Base-by-base conservation (phyloP, 1,140 invertebrate genomes). In the Physella acuta region DNA sequence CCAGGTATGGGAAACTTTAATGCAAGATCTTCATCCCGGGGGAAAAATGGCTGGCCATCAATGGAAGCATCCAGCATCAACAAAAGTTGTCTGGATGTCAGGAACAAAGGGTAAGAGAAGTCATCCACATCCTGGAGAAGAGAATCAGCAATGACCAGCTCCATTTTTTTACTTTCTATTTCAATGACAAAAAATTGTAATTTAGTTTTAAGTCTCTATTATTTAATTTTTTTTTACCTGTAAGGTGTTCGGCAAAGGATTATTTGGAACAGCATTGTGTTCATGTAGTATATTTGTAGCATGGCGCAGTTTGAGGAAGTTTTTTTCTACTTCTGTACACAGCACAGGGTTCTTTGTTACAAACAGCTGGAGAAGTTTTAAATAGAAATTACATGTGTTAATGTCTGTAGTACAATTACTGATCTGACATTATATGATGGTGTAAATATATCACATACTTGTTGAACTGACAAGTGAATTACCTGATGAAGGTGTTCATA, bases 301-400 rank as follows among this genome's bases (percentile, higher is more conserved):
- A 65, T 75, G 75, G 53, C 74, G 75, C 37, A 82, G 71, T 61
- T 79, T 74, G 30, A 69, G 51, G 65, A 83, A 82, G 34, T 79
- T 82, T 64, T 82, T 83, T 71, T 78, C 70, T 8, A 83, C 77
- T 68, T 82, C 80, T 64, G 44, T 77, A 58, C 79, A 82, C 37
- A 83, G 72, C 5, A 81, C 75, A 14, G 74, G 71, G 69, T 83
- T 82, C 65, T 82, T 81, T 3, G 81, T 82, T 20, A 83, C 75
- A 71, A 83, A 83, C 26, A 83, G 16, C 70, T 83, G 78, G 37
- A 74, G 79, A 16, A 80, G 63, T 37, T n/a, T n/a, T n/a, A n/a
- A n/a, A n/a, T n/a, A n/a, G n/a, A n/a, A n/a, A n/a, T n/a, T n/a
- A n/a, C n/a, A n/a, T n/a, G n/a, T n/a, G n/a, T n/a, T n/a, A n/a